Evolutionary conservation across 2,888 invertebrate genomes (phyloP).

Genomic region (Drosophila ustulata): DNA sequence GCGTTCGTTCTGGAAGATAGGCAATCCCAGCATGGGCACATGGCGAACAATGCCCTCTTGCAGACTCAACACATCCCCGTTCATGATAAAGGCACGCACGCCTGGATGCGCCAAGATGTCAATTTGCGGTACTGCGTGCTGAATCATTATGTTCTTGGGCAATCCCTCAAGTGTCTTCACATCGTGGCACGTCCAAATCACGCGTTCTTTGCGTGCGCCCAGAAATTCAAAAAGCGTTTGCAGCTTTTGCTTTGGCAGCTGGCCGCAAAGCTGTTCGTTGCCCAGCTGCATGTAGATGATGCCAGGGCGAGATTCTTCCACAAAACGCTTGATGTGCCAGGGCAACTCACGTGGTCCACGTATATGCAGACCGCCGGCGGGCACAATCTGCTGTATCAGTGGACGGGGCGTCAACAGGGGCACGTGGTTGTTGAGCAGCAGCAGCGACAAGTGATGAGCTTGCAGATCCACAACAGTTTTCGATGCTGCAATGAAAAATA

Average conservation of each 20-base stretch:
- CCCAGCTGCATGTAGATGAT: constrained; percentile 86
- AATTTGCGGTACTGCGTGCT: constrained; percentile 86
- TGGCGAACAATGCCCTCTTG: constrained; percentile 85
- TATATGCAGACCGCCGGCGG: constrained; percentile 87
- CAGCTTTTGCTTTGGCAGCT: constrained; percentile 83
- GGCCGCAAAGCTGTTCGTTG: constrained; percentile 84
- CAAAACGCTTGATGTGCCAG: constrained; percentile 84
- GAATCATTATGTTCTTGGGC: constrained; percentile 85
- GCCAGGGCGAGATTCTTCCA: constrained; percentile 85
- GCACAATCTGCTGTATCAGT: constrained; percentile 85
- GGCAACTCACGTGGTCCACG: constrained; percentile 82
- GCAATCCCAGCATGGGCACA: constrained; percentile 85
- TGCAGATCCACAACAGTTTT: constrained; percentile 83
- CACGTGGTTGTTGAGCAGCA: constrained; percentile 86
- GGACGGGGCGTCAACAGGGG: constrained; percentile 85
- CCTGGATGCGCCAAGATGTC: constrained; percentile 86
- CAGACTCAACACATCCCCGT: constrained; percentile 84
- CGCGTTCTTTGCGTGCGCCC: constrained; percentile 81
- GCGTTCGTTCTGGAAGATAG: constrained; percentile 84
- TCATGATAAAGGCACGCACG: constrained; percentile 84
- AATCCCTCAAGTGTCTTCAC: constrained; percentile 79
- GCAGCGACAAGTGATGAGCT: constrained; percentile 84
- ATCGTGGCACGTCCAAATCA: constrained; percentile 86
- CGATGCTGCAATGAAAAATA: constrained; percentile 29
- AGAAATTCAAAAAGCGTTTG: constrained; percentile 83